These are phyloP conservation scores for Hippocampus comes DNA, from an alignment of 2,113 vertebrate species.

Conservation along the genomic window DNA sequence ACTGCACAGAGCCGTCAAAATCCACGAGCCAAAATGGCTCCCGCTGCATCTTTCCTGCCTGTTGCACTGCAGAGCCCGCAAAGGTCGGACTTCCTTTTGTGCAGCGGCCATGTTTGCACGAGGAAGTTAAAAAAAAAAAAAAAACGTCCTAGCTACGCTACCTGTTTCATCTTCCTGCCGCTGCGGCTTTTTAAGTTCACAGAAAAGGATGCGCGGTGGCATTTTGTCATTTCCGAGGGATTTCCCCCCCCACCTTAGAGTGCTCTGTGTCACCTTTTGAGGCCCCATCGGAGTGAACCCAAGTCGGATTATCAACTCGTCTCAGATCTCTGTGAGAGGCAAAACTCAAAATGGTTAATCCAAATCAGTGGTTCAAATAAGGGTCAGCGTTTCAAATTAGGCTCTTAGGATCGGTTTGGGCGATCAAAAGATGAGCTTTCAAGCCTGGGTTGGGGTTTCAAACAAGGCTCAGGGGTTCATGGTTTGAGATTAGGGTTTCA, in stretches of 20 bases:
- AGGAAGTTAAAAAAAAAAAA: constrained; percentile 19
- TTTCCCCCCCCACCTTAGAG: background rate
- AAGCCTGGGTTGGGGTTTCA: too few relatives aligned
- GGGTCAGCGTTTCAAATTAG: background rate
- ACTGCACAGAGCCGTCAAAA: constrained; percentile 30
- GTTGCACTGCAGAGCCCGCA: constrained; percentile 44
- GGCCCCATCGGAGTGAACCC: constrained; percentile 46
- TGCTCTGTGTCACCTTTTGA: constrained; percentile 57
- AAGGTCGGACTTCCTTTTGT: constrained; percentile 60
- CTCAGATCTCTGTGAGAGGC: background rate
- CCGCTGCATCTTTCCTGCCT: constrained; percentile 39
- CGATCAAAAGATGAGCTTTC: too few relatives aligned
- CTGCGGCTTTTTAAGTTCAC: background rate
- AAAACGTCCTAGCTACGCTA: background rate
- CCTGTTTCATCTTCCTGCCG: background rate
- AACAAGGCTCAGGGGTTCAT: too few relatives aligned
- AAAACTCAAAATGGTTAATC: background rate
- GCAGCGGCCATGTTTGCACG: constrained; percentile 30
- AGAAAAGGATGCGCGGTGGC: background rate
- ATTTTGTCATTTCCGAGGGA: background rate
- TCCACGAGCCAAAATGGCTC: constrained; percentile 33
- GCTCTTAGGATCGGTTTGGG: too few relatives aligned
- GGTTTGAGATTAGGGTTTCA: too few relatives aligned
- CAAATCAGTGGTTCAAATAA: background rate
- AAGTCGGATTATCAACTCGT: constrained; percentile 47